Percentiles rank a stretch among this genome's conserved stretches.
Evolutionary conservation across 2,888 invertebrate genomes (phyloP).

Genomic region (Ecdyonurus torrentis): DNA sequence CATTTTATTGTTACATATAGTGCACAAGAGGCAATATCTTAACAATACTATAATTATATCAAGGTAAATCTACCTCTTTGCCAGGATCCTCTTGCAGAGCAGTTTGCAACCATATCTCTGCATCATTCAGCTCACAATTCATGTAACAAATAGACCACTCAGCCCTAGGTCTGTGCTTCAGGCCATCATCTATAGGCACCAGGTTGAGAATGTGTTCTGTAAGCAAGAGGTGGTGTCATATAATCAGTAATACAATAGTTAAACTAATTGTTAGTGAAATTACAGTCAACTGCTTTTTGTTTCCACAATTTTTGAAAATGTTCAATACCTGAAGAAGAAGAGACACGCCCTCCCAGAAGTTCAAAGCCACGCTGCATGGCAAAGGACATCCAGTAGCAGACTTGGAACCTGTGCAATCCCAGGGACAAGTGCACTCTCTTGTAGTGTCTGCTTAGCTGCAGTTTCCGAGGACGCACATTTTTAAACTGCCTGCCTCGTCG

Average conservation of each 20-base stretch:
- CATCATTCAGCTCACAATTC: slow-evolving; percentile 84
- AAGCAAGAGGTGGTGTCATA: background rate
- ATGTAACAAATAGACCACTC: slow-evolving; percentile 86
- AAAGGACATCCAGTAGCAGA: slow-evolving; percentile 96
- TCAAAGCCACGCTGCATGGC: slow-evolving; percentile 87
- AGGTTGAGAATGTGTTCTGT: slow-evolving; percentile 38
- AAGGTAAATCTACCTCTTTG: too few relatives aligned
- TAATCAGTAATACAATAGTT: background rate
- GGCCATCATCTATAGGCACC: slow-evolving; percentile 57
- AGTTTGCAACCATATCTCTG: slow-evolving; percentile 82
- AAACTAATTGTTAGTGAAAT: background rate
- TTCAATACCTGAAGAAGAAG: slow-evolving; percentile 58
- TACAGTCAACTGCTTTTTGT: too few relatives aligned
- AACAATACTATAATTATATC: too few relatives aligned
- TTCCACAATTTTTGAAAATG: too few relatives aligned
- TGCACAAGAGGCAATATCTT: too few relatives aligned
- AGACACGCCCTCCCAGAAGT: slow-evolving; percentile 61
- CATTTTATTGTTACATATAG: too few relatives aligned
- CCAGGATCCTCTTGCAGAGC: slow-evolving; percentile 41
- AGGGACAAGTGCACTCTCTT: slow-evolving; percentile 71
- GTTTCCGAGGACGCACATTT: slow-evolving; percentile 68
- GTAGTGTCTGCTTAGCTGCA: slow-evolving; percentile 85
- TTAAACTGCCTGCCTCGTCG: slow-evolving; percentile 77
- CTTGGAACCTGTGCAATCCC: slow-evolving; percentile 57
- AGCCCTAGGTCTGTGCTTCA: slow-evolving; percentile 69